A percentile compares a stretch with the other conserved stretches of the same genome.
phyloP scores from a whole-genome alignment of 2,797 vertebrate species.

The Gymnoscopelus microlampas region DNA sequence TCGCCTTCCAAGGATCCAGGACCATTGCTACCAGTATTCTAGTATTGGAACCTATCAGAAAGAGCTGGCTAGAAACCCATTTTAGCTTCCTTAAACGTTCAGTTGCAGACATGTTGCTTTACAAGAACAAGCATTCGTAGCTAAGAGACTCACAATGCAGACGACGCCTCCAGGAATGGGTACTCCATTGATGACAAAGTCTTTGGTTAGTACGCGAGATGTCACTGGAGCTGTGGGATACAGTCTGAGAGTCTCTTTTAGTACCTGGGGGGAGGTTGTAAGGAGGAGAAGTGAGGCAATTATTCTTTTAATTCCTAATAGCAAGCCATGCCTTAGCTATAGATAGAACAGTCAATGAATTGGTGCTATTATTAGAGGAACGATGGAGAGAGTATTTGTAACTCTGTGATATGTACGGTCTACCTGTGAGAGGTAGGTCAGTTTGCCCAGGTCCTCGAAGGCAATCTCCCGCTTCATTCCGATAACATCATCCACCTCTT shows the following conservation, averaged over 20 bases:
- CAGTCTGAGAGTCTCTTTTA: slow-evolving; percentile 90
- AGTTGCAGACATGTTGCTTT: no score
- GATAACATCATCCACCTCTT: slow-evolving; percentile 90
- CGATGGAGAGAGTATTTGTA: no score
- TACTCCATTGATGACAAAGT: slow-evolving; percentile 79
- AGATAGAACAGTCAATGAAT: neutral
- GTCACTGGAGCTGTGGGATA: slow-evolving; percentile 86
- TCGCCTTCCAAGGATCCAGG: no score
- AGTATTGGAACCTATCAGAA: no score
- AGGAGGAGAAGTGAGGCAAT: neutral
- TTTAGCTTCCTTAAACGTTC: no score
- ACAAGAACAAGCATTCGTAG: no score
- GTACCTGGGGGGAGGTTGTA: slow-evolving; percentile 74
- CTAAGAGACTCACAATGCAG: slow-evolving; percentile 71
- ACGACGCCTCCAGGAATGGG: slow-evolving; percentile 78
- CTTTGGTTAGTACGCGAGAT: slow-evolving; percentile 79
- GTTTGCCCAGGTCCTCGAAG: slow-evolving; percentile 87
- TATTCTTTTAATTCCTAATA: neutral
- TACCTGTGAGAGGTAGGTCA: slow-evolving; percentile 90
- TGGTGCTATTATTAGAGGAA: neutral
- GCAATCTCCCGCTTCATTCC: slow-evolving; percentile 87
- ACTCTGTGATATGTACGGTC: no score
- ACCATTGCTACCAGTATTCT: no score
- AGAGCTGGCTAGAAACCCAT: no score
- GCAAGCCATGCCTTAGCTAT: no score